Evolutionary conservation across 2,113 vertebrate genomes (phyloP).

Genomic region (Apistogramma diplotaenia): DNA sequence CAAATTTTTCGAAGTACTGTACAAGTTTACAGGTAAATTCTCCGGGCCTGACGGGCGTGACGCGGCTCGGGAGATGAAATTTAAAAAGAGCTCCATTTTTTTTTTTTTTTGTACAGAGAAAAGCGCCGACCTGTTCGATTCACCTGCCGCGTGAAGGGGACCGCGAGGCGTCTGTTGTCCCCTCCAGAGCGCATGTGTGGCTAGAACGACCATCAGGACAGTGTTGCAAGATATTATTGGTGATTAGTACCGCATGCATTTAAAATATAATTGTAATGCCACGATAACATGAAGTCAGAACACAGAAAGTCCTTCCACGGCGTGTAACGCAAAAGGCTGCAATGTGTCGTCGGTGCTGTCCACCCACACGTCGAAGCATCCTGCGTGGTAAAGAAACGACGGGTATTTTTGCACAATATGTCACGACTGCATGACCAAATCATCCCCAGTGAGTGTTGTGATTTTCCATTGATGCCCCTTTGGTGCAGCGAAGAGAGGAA

Average conservation of each 20-base stretch:
- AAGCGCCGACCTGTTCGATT: constrained; percentile 22
- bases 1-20: constrained; percentile 80
- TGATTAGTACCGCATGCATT: constrained; percentile 51
- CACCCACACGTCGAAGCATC: neutral
- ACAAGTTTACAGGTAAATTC: constrained; percentile 95
- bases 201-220: constrained; percentile 19
- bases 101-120: constrained; percentile 60
- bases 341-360: neutral
- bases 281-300: constrained; percentile 27
- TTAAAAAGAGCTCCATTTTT: constrained; percentile 56
- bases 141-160: constrained; percentile 24
- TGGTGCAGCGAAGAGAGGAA: neutral
- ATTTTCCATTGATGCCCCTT: neutral
- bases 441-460: neutral
- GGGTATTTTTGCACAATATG: constrained; percentile 9
- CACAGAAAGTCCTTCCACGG: neutral
- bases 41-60: constrained; percentile 79
- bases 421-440: neutral
- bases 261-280: constrained; percentile 26
- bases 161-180: neutral
- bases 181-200: constrained; percentile 49
- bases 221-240: constrained; percentile 26
- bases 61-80: constrained; percentile 31
- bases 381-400: neutral
- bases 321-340: neutral